Evolutionary conservation across 2,113 vertebrate species (phyloP).

Genomic region (Electrona antarctica): DNA sequence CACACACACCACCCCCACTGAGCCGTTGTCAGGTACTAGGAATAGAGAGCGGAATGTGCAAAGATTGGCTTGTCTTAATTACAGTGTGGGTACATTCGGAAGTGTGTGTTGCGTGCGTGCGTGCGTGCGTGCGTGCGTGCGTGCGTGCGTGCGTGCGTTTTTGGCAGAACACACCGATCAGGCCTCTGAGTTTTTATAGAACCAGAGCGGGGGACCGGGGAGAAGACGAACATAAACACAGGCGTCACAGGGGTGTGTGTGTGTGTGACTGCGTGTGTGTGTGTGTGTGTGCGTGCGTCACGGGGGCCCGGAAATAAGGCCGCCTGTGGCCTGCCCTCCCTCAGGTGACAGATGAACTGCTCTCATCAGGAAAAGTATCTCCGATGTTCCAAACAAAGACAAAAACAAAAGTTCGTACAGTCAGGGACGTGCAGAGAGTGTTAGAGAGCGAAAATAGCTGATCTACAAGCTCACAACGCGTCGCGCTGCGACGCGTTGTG

Average conservation of each 20-base stretch:
- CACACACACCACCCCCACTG: slow-evolving; percentile 2
- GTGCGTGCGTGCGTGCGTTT: slow-evolving; percentile 13
- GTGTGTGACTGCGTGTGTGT: no score
- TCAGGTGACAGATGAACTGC: slow-evolving; percentile 55
- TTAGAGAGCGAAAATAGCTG: no score
- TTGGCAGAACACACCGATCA: slow-evolving; percentile 22
- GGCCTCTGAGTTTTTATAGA: slow-evolving; percentile 19
- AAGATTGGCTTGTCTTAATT: slow-evolving; percentile 48
- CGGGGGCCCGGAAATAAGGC: neutral
- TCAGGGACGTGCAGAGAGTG: no score
- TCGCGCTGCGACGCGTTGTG: no score
- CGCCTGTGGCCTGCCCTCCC: neutral
- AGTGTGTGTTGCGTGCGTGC: slow-evolving; percentile 9
- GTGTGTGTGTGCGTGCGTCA: no score
- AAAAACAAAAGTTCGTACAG: no score
- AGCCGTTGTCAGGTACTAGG: slow-evolving; percentile 31
- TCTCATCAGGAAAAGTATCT: slow-evolving; percentile 30
- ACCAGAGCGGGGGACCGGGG: slow-evolving; percentile 16
- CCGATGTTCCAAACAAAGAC: slow-evolving; percentile 6
- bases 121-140: neutral
- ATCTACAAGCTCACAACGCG: no score
- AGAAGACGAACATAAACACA: slow-evolving; percentile 39
- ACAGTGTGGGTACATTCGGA: slow-evolving; percentile 37
- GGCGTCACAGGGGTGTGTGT: no score
- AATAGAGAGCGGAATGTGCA: slow-evolving; percentile 1